Percentiles rank a stretch among this genome's conserved stretches.
Evolutionary conservation across 2,888 invertebrate genomes (phyloP).

Genomic region (Lycaena phlaeas): DNA sequence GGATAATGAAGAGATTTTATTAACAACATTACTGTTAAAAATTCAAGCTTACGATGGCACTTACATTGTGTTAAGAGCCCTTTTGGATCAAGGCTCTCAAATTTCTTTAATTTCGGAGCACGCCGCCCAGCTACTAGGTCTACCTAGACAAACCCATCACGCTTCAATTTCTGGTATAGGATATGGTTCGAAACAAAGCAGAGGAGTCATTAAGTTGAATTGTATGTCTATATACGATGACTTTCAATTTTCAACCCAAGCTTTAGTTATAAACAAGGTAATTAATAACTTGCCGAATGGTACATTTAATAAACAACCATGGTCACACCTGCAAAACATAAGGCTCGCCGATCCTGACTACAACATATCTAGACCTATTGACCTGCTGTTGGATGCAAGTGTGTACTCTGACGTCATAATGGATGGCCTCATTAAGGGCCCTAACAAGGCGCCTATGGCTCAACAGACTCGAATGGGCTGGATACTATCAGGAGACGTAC

Average conservation of each 20-base stretch:
- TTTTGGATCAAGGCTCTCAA: constrained; percentile 11
- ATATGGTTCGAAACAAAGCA: background rate
- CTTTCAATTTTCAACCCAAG: background rate
- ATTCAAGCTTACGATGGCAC: too few relatives aligned
- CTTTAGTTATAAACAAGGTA: constrained; percentile 1
- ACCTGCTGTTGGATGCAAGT: background rate
- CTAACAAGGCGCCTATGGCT: too few relatives aligned
- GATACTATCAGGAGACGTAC: constrained; percentile 3
- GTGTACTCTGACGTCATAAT: background rate
- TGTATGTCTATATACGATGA: constrained; percentile 5
- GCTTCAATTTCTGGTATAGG: constrained; percentile 6
- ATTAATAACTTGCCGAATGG: constrained; percentile 1
- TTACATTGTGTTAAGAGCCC: background rate
- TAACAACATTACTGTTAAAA: background rate
- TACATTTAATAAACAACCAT: constrained; percentile 4
- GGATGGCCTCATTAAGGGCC: background rate
- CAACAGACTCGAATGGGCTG: too few relatives aligned
- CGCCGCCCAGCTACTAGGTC: constrained; percentile 3
- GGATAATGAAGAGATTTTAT: background rate
- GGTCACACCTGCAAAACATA: background rate
- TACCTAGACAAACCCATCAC: constrained; percentile 3
- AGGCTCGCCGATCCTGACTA: background rate
- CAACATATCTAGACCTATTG: too few relatives aligned
- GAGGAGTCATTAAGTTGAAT: background rate
- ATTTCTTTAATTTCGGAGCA: constrained; percentile 6